phyloP scores from a whole-genome alignment of 2,888 invertebrate species.

The Polyommatus iphigenia region DNA sequence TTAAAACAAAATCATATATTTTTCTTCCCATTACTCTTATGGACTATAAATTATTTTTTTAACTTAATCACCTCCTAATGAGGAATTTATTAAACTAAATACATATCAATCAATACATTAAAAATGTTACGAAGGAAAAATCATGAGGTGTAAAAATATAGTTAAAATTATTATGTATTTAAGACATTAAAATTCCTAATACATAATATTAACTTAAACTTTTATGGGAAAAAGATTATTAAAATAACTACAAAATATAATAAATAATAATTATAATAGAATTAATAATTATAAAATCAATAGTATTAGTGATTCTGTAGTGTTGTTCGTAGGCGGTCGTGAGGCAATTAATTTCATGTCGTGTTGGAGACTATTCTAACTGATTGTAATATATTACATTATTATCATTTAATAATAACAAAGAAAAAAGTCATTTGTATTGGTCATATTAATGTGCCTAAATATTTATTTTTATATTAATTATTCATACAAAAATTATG shows the following conservation, averaged over 20 bases:
- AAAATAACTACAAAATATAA: not conserved
- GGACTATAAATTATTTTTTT: conserved; percentile 9
- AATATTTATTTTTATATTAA: conserved; percentile 4
- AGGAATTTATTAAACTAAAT: not conserved
- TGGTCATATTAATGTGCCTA: conserved; percentile 19
- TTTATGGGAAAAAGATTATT: not conserved
- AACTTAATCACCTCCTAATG: not conserved
- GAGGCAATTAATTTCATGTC: conserved; percentile 27
- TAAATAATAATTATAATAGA: not conserved
- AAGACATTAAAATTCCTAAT: not conserved
- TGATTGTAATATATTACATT: conserved; percentile 27
- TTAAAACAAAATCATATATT: conserved; percentile 6
- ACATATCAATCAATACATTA: not conserved
- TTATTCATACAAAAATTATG: conserved; percentile 8
- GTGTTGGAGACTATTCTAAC: conserved; percentile 5
- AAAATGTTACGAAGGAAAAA: not conserved
- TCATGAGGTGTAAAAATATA: not conserved
- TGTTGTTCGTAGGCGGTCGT: conserved; percentile 28
- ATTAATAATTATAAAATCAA: conserved; percentile 9
- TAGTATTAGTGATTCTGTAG: not conserved
- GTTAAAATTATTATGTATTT: not conserved
- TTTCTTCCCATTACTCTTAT: not conserved
- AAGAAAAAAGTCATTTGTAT: conserved; percentile 1
- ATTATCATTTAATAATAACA: conserved; percentile 18
- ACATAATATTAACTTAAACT: not conserved